Percentiles rank a stretch among this genome's conserved stretches.
These are phyloP conservation scores for Poliocrania exsul DNA, from an alignment of 2,797 vertebrate species.

Conservation along the genomic window DNA sequence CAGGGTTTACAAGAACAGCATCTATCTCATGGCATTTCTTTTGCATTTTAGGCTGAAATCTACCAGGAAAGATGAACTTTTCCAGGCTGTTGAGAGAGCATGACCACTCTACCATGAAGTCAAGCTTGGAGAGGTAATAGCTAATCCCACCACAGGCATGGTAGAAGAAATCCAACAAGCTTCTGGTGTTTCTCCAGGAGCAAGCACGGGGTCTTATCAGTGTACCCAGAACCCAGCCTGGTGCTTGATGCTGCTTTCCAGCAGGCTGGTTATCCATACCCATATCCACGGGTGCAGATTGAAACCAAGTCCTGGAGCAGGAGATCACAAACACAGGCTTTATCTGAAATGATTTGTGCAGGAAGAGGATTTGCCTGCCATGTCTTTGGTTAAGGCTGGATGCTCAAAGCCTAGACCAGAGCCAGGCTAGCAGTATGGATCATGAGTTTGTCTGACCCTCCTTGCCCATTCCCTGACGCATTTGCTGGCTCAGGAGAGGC, in stretches of 20 bases:
- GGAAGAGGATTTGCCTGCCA: neutral
- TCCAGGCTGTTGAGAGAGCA: neutral
- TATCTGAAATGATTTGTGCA: neutral
- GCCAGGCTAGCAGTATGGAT: neutral
- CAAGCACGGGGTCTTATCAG: neutral
- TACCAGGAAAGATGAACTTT: neutral
- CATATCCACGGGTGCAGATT: fast-evolving
- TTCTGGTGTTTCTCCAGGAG: neutral
- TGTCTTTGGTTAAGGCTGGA: neutral
- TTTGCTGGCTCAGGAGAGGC: fast-evolving
- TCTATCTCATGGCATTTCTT: neutral
- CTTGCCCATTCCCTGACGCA: neutral
- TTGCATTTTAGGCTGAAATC: neutral
- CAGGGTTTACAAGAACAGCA: neutral
- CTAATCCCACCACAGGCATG: neutral
- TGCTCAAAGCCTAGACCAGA: neutral
- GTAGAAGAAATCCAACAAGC: neutral
- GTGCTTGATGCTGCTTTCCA: neutral
- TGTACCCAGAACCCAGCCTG: neutral
- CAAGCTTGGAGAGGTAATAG: neutral
- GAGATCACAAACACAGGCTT: neutral
- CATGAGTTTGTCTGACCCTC: neutral
- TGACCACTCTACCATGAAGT: neutral
- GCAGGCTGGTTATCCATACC: neutral
- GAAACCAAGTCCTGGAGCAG: neutral